phyloP scores from a whole-genome alignment of 2,113 vertebrate genomes.

The Silurus glanis region DNA sequence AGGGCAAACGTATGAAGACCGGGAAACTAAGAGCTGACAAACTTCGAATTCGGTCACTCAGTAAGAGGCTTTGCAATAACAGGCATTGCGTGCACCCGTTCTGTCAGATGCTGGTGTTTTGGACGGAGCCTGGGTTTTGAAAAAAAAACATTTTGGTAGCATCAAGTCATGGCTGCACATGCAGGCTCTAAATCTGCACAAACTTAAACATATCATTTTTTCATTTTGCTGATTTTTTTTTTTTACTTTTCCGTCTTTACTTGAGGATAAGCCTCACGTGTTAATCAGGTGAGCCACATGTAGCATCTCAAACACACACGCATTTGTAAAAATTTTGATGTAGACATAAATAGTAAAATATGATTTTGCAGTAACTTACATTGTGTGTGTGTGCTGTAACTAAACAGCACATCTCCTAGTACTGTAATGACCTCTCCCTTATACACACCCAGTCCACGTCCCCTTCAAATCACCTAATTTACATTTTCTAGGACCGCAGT shows the following conservation, averaged over 20 bases:
- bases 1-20: too few relatives aligned
- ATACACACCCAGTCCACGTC: neutral
- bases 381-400: neutral
- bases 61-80: neutral
- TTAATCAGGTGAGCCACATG: slow-evolving; percentile 9
- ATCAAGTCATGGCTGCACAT: neutral
- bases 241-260: slow-evolving; percentile 28
- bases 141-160: neutral
- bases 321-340: neutral
- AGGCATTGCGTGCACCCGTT: neutral
- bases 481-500: neutral
- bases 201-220: slow-evolving; percentile 14
- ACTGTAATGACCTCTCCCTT: neutral
- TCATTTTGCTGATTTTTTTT: slow-evolving; percentile 6
- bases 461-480: neutral
- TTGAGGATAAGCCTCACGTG: slow-evolving; percentile 11
- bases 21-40: too few relatives aligned
- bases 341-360: neutral
- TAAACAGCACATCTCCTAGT: neutral
- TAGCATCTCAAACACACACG: neutral
- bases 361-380: neutral
- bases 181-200: neutral
- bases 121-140: neutral
- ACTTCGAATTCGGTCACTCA: neutral
- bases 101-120: neutral